Base-by-base conservation (phyloP, 2,888 invertebrate species). In the Atherix ibis region DNA sequence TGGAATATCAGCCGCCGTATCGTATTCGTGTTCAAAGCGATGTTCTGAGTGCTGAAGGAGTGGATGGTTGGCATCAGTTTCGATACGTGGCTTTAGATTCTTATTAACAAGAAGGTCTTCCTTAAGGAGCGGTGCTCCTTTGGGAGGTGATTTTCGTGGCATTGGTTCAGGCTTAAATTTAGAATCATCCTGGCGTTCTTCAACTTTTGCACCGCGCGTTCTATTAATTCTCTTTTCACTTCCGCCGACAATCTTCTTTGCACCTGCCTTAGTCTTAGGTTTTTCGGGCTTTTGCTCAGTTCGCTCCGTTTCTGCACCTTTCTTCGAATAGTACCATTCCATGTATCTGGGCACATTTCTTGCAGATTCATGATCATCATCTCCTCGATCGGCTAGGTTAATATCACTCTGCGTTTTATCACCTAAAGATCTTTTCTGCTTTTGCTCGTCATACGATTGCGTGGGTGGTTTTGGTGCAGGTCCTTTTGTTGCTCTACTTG, bases 41-140 rank as follows among this genome's bases (percentile, higher is more conserved):
- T 80, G 77, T 50, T 79, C 78, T 1, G 81, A 81, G 56, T 83
- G 81, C 49, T 82, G 82, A 14, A 79, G 58, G 33, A 80, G 59
- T 3, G 79, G 79, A 59, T 82, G 81, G 31, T 69, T 72, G 49
- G 55, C 61, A 49, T 70, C 71, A 57, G 68, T 54, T 46, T 56
- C 54, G 38, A 54, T 51, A 43, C 52, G 52, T 18, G 55, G 50
- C 31, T 56, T 67, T 51, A 54, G 48, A 38, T 54, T 61, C 54
- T 68, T 70, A 57, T 64, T 65, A 57, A 69, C 65, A 56, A 67
- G 66, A 58, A 71, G 48, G 30, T 63, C 61, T 43, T 62, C 60
- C 37, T 58, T 60, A 2, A 62, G 50, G 27, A 61, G 34, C 2
- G 56, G 49, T 31, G 38, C 50, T 15, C 50, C 51, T 40, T 58